Evolutionary conservation across 1,140 invertebrate genomes (phyloP).

Genomic region (Apis florea): DNA sequence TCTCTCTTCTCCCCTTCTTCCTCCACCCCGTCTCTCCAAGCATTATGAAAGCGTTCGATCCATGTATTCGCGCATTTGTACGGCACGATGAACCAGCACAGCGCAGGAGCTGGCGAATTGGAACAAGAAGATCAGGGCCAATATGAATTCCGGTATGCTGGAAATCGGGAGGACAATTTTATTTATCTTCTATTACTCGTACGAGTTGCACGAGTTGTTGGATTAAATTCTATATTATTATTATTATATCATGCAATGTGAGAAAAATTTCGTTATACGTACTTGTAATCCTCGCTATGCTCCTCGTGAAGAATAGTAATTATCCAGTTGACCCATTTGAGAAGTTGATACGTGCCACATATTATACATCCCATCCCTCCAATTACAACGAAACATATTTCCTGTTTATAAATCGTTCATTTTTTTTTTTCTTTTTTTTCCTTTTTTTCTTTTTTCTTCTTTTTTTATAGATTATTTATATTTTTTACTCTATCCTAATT

Average conservation of each 20-base stretch:
- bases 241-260: no score
- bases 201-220: neutral
- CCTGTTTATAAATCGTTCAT: constrained; percentile 18
- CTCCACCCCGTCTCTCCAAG: no score
- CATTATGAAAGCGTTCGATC: neutral
- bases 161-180: neutral
- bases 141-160: constrained; percentile 19
- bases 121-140: neutral
- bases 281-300: constrained; percentile 10
- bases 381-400: constrained; percentile 41
- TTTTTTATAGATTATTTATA: no score
- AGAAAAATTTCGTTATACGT: neutral
- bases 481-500: no score
- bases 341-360: constrained; percentile 49
- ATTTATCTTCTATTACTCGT: neutral
- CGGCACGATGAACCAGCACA: neutral
- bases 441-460: neutral
- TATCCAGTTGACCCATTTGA: constrained; percentile 38
- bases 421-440: neutral
- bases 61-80: neutral
- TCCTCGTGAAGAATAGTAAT: neutral
- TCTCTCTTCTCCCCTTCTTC: no score
- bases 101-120: neutral
- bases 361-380: constrained; percentile 33
- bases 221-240: no score